Evolutionary conservation across 2,888 invertebrate species (phyloP), one percentile per base, ranked within the genome.

Genomic region (Alentia gelatinosa): DNA sequence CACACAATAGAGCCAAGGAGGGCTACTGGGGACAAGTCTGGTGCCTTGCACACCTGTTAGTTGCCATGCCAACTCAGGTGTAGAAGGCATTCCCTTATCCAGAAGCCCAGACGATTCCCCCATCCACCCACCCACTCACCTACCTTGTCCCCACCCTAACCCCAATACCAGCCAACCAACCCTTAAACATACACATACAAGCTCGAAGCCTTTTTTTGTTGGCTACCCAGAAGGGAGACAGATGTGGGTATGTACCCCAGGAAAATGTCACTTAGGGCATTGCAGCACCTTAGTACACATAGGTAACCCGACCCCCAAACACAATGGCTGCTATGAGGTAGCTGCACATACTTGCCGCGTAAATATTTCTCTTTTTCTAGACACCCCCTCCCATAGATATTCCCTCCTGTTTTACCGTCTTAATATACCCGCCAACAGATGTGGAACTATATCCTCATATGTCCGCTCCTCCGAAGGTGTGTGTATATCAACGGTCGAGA

Each of bases 11-110:
- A 0, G n/a, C 15, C 79, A 39, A 79, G 68, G n/a, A 37, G 79
- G 79, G 79, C 79, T 39, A 79, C 39, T 79, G 79, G 79, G 39
- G 79, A 79, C 79, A 79, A 35, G 79, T 35, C 79, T 79, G 79
- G 79, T 79, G 79, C 35, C 12, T 23, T 26, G n/a, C 79, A 1
- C 68, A 79, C 79, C 35, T 79, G 79, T 79, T 79, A 79, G 79
- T 79, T 79, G 39, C 79, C 79, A 79, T 79, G 79, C 79, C 79
- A 79, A 79, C 79, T 79, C 79, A 79, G 79, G 79, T 79, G 79
- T 79, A 7, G 37, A 79, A 19, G 23, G 39, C 79, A 79, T 79
- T 79, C 79, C 79, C 39, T 23, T 39, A 79, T 39, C 79, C 37
- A 37, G 37, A 79, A 19, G 1, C 79, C 79, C 79, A 79, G 23